These are phyloP conservation scores for Melanaphis sacchari DNA, from an alignment of 1,140 invertebrate species.

Conservation along the genomic window DNA sequence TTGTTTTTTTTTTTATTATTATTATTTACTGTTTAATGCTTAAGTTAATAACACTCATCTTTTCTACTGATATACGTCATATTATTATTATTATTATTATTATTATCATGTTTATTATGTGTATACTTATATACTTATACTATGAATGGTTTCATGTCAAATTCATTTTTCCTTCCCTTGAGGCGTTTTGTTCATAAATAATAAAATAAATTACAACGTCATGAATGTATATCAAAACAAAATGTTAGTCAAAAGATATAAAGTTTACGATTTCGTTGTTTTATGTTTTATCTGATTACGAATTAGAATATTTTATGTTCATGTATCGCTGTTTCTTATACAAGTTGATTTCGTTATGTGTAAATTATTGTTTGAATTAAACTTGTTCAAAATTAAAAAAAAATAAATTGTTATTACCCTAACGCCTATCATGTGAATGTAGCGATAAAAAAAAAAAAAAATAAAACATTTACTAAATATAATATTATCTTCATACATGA, in stretches of 20 bases:
- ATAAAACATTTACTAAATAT: background rate
- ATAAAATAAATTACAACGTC: background rate
- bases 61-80: background rate
- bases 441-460: background rate
- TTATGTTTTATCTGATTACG: constrained; percentile 11
- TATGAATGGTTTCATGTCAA: background rate
- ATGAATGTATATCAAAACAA: background rate
- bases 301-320: constrained; percentile 34
- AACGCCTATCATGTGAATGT: background rate
- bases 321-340: background rate
- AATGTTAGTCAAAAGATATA: background rate
- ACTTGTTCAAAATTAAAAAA: background rate
- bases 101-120: background rate
- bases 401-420: background rate
- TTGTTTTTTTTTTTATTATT: background rate
- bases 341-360: background rate
- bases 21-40: background rate
- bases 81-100: background rate
- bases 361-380: background rate
- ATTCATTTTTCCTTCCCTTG: background rate
- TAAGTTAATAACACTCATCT: background rate
- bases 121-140: background rate
- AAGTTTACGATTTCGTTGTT: background rate
- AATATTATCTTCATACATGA: background rate
- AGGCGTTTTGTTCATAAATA: background rate